A percentile compares a stretch with the other conserved stretches of the same genome.
phyloP scores from a whole-genome alignment of 1,140 invertebrate species.

The Chironomus striatipennis region DNA sequence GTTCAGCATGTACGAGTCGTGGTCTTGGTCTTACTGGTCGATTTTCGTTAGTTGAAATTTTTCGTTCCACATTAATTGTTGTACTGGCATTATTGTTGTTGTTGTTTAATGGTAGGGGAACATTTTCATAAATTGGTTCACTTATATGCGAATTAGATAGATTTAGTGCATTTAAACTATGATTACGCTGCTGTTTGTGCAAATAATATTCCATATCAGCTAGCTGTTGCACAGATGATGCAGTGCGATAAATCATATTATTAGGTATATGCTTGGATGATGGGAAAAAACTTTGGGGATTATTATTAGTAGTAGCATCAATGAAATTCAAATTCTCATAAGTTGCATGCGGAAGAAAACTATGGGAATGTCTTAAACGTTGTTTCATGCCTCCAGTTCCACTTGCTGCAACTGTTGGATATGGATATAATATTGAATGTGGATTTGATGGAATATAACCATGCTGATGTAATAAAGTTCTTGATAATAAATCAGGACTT shows the following conservation, averaged over 20 bases:
- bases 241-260: slow-evolving; percentile 4
- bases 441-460: slow-evolving; percentile 25
- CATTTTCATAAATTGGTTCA: slow-evolving; percentile 73
- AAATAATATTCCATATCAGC: slow-evolving; percentile 22
- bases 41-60: background rate
- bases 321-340: slow-evolving; percentile 56
- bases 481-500: slow-evolving; percentile 67
- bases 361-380: slow-evolving; percentile 43
- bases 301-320: slow-evolving; percentile 28
- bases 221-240: slow-evolving; percentile 4
- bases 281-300: background rate
- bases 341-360: slow-evolving; percentile 52
- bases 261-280: slow-evolving; percentile 10
- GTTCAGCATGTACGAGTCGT: slow-evolving; percentile 24
- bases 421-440: slow-evolving; percentile 30
- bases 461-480: slow-evolving; percentile 47
- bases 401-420: slow-evolving; percentile 31
- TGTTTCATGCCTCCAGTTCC: background rate
- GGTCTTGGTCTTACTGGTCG: slow-evolving; percentile 26
- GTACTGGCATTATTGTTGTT: slow-evolving; percentile 30
- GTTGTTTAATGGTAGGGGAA: slow-evolving; percentile 53
- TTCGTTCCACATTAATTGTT: slow-evolving; percentile 26
- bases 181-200: slow-evolving; percentile 1
- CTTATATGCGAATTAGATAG: slow-evolving; percentile 27
- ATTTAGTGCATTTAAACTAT: slow-evolving; percentile 10